Percentiles rank a stretch among this genome's conserved stretches.
These are phyloP conservation scores for Benitochromis conjunctus DNA, from an alignment of 2,113 vertebrate species.

Conservation along the genomic window DNA sequence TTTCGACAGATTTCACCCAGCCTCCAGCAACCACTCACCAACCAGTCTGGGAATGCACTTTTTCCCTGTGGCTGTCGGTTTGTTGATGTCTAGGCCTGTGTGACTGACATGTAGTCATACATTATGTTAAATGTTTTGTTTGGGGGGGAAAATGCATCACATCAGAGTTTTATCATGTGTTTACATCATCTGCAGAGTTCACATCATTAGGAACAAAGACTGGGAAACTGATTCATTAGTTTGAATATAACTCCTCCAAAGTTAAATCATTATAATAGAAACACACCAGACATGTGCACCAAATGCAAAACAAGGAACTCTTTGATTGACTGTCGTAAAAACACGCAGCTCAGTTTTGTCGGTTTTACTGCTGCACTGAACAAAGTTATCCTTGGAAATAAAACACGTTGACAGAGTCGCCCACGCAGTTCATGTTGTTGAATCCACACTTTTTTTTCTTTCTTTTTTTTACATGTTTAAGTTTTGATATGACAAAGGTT, in stretches of 20 bases:
- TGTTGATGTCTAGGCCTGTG: background rate
- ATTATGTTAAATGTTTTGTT: background rate
- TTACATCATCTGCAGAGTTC: background rate
- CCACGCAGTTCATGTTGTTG: accelerated
- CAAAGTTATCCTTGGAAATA: background rate
- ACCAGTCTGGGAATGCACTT: background rate
- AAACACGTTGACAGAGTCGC: background rate
- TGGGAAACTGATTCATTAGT: background rate
- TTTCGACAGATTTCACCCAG: background rate
- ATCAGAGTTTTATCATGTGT: background rate
- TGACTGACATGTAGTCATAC: background rate
- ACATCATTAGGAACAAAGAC: background rate
- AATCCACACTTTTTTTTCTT: background rate
- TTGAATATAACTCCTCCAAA: background rate
- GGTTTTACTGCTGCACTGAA: background rate
- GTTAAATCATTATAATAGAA: background rate
- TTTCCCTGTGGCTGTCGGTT: background rate
- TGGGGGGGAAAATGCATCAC: background rate
- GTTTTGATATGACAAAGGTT: background rate
- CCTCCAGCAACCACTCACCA: background rate
- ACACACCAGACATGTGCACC: background rate
- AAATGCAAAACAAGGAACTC: background rate
- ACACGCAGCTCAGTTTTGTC: accelerated
- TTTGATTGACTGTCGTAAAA: background rate
- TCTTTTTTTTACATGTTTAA: background rate